Percentiles rank a stretch among this genome's conserved stretches.
Evolutionary conservation across 2,113 vertebrate genomes (phyloP).

Genomic region (Proterorhinus semilunaris): DNA sequence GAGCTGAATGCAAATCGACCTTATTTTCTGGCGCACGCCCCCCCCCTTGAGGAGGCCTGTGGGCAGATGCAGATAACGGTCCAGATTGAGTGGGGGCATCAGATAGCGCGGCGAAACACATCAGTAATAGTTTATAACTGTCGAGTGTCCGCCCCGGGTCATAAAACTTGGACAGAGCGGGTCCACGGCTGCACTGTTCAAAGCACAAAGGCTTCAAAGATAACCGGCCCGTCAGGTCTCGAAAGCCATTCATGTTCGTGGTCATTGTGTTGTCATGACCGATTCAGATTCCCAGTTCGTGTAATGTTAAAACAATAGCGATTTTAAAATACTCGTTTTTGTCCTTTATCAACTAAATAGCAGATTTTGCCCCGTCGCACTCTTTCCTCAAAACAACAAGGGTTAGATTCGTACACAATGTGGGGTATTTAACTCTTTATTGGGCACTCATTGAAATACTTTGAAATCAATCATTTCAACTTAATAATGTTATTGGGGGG

Average conservation of each 20-base stretch:
- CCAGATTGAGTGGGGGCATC: constrained; percentile 41
- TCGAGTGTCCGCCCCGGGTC: constrained; percentile 48
- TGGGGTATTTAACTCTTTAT: too few species aligned
- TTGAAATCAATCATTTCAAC: too few species aligned
- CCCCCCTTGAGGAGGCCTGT: constrained; percentile 44
- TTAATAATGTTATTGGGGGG: too few species aligned
- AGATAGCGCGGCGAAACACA: constrained; percentile 61
- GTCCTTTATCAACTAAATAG: too few species aligned
- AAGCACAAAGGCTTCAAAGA: constrained; percentile 68
- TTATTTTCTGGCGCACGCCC: constrained; percentile 42
- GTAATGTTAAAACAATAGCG: too few species aligned
- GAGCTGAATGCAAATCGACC: constrained; percentile 59
- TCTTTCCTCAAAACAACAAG: too few species aligned
- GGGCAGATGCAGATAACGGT: constrained; percentile 63
- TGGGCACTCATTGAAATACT: too few species aligned
- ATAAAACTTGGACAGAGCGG: constrained; percentile 36
- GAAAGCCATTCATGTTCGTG: neutral
- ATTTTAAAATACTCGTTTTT: too few species aligned
- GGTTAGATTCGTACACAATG: too few species aligned
- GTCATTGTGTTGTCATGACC: too few species aligned
- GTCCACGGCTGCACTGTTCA: constrained; percentile 50
- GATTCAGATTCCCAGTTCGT: too few species aligned
- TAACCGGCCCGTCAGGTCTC: constrained; percentile 65
- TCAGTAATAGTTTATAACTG: constrained; percentile 50
- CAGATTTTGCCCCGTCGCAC: too few species aligned